These are phyloP conservation scores for Spondyliosoma cantharus DNA, from an alignment of 2,797 vertebrate species.

Conservation along the genomic window DNA sequence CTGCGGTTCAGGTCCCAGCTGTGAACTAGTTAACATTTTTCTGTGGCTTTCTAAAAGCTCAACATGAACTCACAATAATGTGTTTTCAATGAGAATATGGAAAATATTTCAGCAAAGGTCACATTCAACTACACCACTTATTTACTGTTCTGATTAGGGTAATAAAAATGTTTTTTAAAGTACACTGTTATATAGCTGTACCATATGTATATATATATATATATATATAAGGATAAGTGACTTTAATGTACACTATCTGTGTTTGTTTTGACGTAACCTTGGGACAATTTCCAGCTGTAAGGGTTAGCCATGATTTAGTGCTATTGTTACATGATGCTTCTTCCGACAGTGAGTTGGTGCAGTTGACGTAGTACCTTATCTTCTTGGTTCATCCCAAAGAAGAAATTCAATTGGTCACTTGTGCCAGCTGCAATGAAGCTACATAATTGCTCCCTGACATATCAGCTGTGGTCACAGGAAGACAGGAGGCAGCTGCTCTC, in stretches of 20 bases:
- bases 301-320: too few species aligned
- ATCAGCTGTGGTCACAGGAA: not conserved
- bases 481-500: slow-evolving; percentile 42
- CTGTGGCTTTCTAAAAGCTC: slow-evolving; percentile 47
- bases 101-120: slow-evolving; percentile 50
- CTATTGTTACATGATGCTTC: not conserved
- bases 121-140: slow-evolving; percentile 22
- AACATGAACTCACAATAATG: slow-evolving; percentile 21
- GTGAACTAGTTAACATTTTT: slow-evolving; percentile 26
- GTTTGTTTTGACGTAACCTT: too few species aligned
- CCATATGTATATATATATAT: not conserved
- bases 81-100: slow-evolving; percentile 35
- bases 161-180: not conserved
- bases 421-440: slow-evolving; percentile 33
- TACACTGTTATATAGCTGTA: too few species aligned
- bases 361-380: not conserved
- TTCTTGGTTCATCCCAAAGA: not conserved
- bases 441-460: slow-evolving; percentile 13
- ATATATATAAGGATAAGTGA: too few species aligned
- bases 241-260: too few species aligned
- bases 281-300: too few species aligned
- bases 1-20: not conserved
- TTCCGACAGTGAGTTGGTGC: not conserved
- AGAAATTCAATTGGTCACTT: slow-evolving; percentile 31
- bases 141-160: slow-evolving; percentile 30